A percentile compares a stretch with the other conserved stretches of the same genome.
Evolutionary conservation across 1,140 invertebrate genomes (phyloP).

Genomic region (Anthonomus grandis): DNA sequence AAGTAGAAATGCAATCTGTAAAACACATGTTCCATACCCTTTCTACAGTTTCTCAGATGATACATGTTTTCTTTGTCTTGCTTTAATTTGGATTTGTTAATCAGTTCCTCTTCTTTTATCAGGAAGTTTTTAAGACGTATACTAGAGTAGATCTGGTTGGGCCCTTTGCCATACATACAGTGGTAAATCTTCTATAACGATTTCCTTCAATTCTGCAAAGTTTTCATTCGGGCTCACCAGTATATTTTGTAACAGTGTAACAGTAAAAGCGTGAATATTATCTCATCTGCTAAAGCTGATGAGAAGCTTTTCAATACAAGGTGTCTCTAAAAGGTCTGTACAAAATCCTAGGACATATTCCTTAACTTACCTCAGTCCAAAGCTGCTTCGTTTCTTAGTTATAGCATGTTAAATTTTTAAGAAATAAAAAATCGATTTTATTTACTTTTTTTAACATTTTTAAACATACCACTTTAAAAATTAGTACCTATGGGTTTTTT

Average conservation of each 20-base stretch:
- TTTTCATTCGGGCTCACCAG: slow-evolving; percentile 24
- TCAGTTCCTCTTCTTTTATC: slow-evolving; percentile 34
- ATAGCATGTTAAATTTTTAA: no score
- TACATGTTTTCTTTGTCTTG: slow-evolving; percentile 38
- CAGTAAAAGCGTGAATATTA: slow-evolving; percentile 33
- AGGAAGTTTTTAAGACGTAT: slow-evolving; percentile 38
- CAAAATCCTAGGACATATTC: no score
- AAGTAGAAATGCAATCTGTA: slow-evolving; percentile 41
- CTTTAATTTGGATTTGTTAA: slow-evolving; percentile 38
- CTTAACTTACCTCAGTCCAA: no score
- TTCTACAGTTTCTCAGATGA: slow-evolving; percentile 30
- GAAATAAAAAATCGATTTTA: no score
- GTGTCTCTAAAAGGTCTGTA: no score
- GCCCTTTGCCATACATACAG: slow-evolving; percentile 29
- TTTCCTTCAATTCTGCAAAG: slow-evolving; percentile 34
- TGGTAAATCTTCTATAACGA: slow-evolving; percentile 29
- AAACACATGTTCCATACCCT: slow-evolving; percentile 37
- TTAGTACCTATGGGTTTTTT: no score
- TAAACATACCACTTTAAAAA: no score
- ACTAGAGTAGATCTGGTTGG: slow-evolving; percentile 25
- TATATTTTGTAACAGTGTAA: slow-evolving; percentile 42
- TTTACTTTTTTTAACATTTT: no score
- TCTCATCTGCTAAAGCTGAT: slow-evolving; percentile 21
- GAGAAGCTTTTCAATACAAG: slow-evolving; percentile 29
- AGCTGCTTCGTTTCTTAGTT: no score